A percentile compares a stretch with the other conserved stretches of the same genome.
These are phyloP conservation scores for Stichodactyla helianthus DNA, from an alignment of 64 coral and sea anemone genomes.

Conservation along the genomic window DNA sequence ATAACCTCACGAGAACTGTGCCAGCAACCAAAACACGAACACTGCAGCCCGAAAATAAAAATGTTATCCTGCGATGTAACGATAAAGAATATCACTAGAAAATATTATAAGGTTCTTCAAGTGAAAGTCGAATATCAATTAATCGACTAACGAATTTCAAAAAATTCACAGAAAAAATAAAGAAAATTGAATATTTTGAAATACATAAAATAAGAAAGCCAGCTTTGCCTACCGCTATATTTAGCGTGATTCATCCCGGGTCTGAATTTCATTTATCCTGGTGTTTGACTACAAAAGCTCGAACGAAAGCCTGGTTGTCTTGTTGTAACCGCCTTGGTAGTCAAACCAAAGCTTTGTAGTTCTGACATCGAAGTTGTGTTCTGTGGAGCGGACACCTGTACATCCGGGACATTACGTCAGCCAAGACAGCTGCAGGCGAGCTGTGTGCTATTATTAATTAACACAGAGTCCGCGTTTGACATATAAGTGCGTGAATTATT, in stretches of 20 bases:
- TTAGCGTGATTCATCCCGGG: slow-evolving; percentile 48
- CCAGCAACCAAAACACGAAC: background rate
- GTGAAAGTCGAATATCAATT: slow-evolving; percentile 6
- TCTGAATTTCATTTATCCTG: slow-evolving; percentile 60
- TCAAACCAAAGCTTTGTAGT: slow-evolving; percentile 12
- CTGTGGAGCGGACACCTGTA: slow-evolving; percentile 55
- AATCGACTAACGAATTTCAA: background rate
- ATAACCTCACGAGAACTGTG: background rate
- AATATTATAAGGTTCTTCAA: background rate
- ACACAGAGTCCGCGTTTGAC: slow-evolving; percentile 66
- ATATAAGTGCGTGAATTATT: slow-evolving; percentile 63
- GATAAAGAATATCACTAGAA: background rate
- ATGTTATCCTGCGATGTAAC: background rate
- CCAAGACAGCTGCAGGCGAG: slow-evolving; percentile 62
- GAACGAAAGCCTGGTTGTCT: slow-evolving; percentile 35
- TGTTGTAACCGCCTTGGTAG: slow-evolving; percentile 19
- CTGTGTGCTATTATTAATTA: slow-evolving; percentile 71
- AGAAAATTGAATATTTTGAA: slow-evolving; percentile 13
- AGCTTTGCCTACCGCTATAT: slow-evolving; percentile 45
- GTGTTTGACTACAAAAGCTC: slow-evolving; percentile 35
- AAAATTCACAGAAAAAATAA: background rate
- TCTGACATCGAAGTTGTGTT: slow-evolving; percentile 20
- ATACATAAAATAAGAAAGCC: slow-evolving; percentile 8
- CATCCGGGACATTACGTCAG: slow-evolving; percentile 67
- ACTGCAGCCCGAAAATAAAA: background rate